Evolutionary conservation across 2,113 vertebrate genomes (phyloP).

Genomic region (Alectura lathami): DNA sequence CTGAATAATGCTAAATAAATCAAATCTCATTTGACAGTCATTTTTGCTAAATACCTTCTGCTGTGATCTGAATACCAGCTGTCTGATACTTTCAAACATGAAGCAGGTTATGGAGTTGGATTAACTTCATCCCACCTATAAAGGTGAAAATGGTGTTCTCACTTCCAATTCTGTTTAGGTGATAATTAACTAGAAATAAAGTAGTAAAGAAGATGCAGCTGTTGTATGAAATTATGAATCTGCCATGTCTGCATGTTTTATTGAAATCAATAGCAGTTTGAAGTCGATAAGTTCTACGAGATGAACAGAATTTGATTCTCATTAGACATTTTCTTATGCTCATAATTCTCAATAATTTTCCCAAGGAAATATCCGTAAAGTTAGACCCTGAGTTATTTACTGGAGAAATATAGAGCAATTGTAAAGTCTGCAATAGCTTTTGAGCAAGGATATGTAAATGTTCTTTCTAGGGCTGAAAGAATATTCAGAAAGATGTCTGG

Average conservation of each 20-base stretch:
- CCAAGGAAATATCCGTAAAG: background rate
- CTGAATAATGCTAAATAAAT: constrained; percentile 73
- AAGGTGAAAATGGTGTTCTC: constrained; percentile 73
- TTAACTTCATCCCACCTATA: constrained; percentile 70
- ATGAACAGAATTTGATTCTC: background rate
- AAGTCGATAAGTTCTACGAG: background rate
- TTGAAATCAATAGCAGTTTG: background rate
- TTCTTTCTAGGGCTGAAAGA: background rate
- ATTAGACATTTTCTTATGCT: background rate
- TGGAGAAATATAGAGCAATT: background rate
- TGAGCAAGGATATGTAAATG: background rate
- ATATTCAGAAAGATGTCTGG: background rate
- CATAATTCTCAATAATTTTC: background rate
- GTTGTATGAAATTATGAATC: constrained; percentile 25
- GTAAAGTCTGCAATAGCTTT: background rate
- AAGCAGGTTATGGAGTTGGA: constrained; percentile 38
- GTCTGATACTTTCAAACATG: constrained; percentile 57
- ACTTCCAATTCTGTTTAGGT: constrained; percentile 53
- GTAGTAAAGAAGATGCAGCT: constrained; percentile 9
- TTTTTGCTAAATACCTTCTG: constrained; percentile 70
- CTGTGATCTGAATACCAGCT: constrained; percentile 64
- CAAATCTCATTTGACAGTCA: constrained; percentile 64
- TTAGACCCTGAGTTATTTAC: background rate
- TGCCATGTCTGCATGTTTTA: background rate
- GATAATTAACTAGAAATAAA: constrained; percentile 75